These are phyloP conservation scores for Coenobita brevimanus DNA, from an alignment of 1,140 invertebrate species.

Conservation along the genomic window DNA sequence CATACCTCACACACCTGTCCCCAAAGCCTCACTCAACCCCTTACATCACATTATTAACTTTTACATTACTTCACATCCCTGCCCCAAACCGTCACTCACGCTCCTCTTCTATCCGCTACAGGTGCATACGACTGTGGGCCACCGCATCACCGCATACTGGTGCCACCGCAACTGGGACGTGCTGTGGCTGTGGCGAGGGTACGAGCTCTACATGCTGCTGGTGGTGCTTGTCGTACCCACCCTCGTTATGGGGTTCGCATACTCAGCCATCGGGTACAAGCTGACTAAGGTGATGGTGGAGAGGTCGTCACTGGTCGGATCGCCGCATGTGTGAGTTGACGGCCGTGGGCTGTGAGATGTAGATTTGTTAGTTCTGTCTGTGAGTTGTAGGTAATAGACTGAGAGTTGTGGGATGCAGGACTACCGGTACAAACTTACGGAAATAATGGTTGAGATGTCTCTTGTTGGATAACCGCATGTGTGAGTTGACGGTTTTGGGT, in stretches of 20 bases:
- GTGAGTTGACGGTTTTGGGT: too few species aligned
- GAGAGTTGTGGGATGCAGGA: too few species aligned
- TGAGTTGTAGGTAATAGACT: too few species aligned
- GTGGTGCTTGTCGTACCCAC: constrained; percentile 80
- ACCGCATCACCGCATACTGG: constrained; percentile 76
- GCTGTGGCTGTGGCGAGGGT: constrained; percentile 76
- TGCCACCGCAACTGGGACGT: constrained; percentile 78
- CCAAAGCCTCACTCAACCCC: too few species aligned
- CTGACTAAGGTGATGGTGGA: constrained; percentile 52
- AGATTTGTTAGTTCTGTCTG: too few species aligned
- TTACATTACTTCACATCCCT: background rate
- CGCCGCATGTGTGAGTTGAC: constrained; percentile 12
- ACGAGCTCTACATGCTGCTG: constrained; percentile 81
- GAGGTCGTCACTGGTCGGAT: constrained; percentile 14
- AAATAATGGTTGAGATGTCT: too few species aligned
- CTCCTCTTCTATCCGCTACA: too few species aligned
- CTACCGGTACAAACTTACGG: too few species aligned
- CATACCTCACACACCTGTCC: too few species aligned
- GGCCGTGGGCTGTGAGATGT: too few species aligned
- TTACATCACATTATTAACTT: constrained; percentile 1
- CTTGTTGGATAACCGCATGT: too few species aligned
- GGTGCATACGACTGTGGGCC: constrained; percentile 78
- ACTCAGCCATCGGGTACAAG: constrained; percentile 76
- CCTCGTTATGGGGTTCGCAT: constrained; percentile 80
- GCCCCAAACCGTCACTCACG: too few species aligned